Evolutionary conservation across 2,888 invertebrate genomes (phyloP).

Genomic region (Lobophora halterata): DNA sequence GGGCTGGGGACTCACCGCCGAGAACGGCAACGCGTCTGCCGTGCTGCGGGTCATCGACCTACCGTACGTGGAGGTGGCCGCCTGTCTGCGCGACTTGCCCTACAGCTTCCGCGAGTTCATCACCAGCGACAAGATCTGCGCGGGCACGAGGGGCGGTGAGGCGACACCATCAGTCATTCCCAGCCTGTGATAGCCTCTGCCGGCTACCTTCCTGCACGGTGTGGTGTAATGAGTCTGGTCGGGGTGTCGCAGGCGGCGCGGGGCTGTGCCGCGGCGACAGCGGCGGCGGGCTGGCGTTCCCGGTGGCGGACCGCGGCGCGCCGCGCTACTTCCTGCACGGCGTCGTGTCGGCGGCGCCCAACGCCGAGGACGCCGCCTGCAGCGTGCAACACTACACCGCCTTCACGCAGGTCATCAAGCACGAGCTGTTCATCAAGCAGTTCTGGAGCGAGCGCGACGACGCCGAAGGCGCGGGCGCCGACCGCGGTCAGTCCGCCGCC

Average conservation of each 20-base stretch:
- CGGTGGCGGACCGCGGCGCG: too few species aligned
- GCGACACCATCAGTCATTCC: too few species aligned
- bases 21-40: constrained; percentile 38
- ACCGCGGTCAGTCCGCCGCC: too few species aligned
- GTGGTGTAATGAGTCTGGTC: too few species aligned
- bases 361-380: constrained; percentile 45
- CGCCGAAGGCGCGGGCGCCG: too few species aligned
- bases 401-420: constrained; percentile 52
- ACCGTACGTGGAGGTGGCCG: constrained; percentile 39
- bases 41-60: constrained; percentile 42
- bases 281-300: constrained; percentile 63
- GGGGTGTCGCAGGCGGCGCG: too few species aligned
- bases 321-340: constrained; percentile 60
- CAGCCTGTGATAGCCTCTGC: too few species aligned
- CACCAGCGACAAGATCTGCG: constrained; percentile 51
- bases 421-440: constrained; percentile 52
- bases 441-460: constrained; percentile 31
- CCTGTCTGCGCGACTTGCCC: constrained; percentile 36
- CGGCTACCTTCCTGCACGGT: too few species aligned
- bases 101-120: constrained; percentile 40
- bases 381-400: constrained; percentile 47
- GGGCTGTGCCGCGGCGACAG: too few species aligned
- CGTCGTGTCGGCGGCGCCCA: constrained; percentile 55
- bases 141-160: constrained; percentile 43
- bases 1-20: constrained; percentile 46